Percentiles rank a stretch among this genome's conserved stretches.
Conservation (phyloP, 2,797 vertebrate genomes). For the Anas capensis region DNA sequence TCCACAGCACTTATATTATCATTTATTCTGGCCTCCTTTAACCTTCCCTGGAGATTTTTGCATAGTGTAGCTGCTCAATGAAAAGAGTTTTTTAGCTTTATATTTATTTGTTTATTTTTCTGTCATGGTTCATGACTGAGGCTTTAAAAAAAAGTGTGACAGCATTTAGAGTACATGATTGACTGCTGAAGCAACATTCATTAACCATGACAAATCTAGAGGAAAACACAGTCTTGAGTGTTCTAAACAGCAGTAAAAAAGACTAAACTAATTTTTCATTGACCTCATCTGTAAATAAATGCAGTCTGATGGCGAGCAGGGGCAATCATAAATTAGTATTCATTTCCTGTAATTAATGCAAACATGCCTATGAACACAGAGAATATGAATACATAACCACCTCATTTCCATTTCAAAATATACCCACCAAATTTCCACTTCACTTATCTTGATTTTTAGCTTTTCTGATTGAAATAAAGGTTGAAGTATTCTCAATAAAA, state of each 20-base stretch:
- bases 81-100: conserved; percentile 88
- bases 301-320: conserved; percentile 80
- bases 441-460: conserved; percentile 74
- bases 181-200: conserved; percentile 85
- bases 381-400: conserved; percentile 81
- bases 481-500: conserved; percentile 13
- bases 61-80: conserved; percentile 83
- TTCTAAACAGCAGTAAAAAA: conserved; percentile 84
- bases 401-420: conserved; percentile 83
- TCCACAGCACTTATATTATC: conserved; percentile 89
- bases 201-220: conserved; percentile 90
- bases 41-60: conserved; percentile 81
- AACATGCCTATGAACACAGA: conserved; percentile 81
- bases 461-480: conserved; percentile 62
- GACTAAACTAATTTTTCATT: conserved; percentile 82
- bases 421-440: conserved; percentile 75
- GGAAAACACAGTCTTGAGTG: conserved; percentile 88
- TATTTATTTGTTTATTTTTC: conserved; percentile 94
- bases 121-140: conserved; percentile 90
- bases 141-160: conserved; percentile 85
- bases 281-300: conserved; percentile 86
- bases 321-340: conserved; percentile 84
- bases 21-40: conserved; percentile 87
- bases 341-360: conserved; percentile 85
- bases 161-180: conserved; percentile 85